Conservation (phyloP, 2,113 vertebrate genomes). For the Catharus fuscescens region DNA sequence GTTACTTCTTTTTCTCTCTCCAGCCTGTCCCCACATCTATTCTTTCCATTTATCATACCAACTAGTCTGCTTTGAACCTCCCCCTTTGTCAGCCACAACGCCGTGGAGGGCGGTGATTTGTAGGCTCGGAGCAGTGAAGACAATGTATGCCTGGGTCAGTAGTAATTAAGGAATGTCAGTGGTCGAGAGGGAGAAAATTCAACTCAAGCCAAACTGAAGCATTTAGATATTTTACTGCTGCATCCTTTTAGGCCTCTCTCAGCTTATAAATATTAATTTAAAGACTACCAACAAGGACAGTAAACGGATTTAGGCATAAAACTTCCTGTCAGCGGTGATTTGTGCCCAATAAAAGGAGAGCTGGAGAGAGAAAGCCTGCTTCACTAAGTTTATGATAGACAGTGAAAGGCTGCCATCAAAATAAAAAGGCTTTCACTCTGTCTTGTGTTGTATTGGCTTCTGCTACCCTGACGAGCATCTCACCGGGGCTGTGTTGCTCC, state of each 20-base stretch:
- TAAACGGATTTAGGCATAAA: constrained; percentile 84
- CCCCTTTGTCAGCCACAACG: constrained; percentile 46
- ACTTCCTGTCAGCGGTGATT: constrained; percentile 82
- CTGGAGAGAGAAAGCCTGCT: constrained; percentile 76
- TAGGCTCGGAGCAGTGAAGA: constrained; percentile 6
- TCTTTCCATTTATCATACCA: constrained; percentile 28
- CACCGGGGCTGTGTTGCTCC: not conserved
- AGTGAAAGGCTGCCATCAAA: constrained; percentile 75
- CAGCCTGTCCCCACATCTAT: not conserved
- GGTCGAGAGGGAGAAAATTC: constrained; percentile 73
- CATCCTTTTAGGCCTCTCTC: constrained; percentile 73
- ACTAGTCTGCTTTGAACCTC: not conserved
- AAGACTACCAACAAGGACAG: constrained; percentile 84
- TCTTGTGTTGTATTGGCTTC: not conserved
- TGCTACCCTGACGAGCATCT: constrained; percentile 34
- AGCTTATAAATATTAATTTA: constrained; percentile 89
- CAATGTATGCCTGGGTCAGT: constrained; percentile 62
- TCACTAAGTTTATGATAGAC: constrained; percentile 80
- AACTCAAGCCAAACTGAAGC: constrained; percentile 67
- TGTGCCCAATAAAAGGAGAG: constrained; percentile 79
- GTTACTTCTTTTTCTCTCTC: not conserved
- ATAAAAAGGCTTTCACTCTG: constrained; percentile 70
- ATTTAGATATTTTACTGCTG: constrained; percentile 79
- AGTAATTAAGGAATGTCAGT: constrained; percentile 78
- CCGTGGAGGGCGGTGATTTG: constrained; percentile 68